Evolutionary conservation across 2,888 invertebrate genomes (phyloP).

Genomic region (Pseudococcus viburni): DNA sequence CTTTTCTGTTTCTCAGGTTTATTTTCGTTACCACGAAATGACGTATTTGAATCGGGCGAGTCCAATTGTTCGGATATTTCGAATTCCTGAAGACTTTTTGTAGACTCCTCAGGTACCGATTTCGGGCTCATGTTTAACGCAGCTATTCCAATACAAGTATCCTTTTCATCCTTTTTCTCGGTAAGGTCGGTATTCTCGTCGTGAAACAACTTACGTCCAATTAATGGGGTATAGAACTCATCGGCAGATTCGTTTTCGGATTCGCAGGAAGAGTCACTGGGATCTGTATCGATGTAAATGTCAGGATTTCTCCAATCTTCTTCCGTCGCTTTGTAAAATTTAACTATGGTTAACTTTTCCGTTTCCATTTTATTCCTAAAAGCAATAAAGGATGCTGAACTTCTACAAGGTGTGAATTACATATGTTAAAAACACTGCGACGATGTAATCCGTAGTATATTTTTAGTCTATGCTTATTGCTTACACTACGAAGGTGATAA

Average conservation of each 20-base stretch:
- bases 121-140: background rate
- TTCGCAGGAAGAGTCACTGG: constrained; percentile 8
- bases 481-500: too few species aligned
- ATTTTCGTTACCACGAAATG: background rate
- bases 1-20: background rate
- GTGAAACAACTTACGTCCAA: background rate
- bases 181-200: background rate
- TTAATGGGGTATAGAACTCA: background rate
- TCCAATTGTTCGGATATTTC: background rate
- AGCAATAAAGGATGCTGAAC: background rate
- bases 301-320: constrained; percentile 48
- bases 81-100: background rate
- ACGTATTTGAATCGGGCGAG: background rate
- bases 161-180: background rate
- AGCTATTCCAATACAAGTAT: background rate
- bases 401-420: background rate
- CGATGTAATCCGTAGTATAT: background rate
- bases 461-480: too few species aligned
- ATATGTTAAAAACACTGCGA: background rate
- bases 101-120: background rate
- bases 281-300: constrained; percentile 17
- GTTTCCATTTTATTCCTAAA: constrained; percentile 35
- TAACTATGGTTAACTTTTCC: background rate
- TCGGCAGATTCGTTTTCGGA: background rate
- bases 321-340: constrained; percentile 5